Evolutionary conservation across 2,113 vertebrate genomes (phyloP).

Genomic region (Himantopus leucocephalus): DNA sequence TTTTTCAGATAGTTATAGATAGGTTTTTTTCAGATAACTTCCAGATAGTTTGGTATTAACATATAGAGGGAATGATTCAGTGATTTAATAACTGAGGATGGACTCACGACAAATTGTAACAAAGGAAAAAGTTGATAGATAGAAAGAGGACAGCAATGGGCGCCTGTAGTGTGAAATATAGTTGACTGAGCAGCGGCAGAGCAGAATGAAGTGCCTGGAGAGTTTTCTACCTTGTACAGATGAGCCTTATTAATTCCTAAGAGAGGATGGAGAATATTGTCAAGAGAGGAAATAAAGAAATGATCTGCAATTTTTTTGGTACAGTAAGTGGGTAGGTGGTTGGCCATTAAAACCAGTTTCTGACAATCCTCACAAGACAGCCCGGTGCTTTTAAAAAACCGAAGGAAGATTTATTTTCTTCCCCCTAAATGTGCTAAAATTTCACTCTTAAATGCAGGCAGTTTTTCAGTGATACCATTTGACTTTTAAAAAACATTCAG

Average conservation of each 20-base stretch:
- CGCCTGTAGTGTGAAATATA: not conserved
- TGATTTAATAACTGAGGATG: not conserved
- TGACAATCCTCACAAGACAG: not conserved
- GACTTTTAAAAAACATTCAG: not conserved
- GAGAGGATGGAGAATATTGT: not conserved
- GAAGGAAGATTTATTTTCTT: not conserved
- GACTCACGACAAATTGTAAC: not conserved
- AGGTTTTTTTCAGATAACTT: not conserved
- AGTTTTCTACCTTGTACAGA: not conserved
- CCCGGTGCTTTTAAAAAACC: not conserved
- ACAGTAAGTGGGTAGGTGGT: not conserved
- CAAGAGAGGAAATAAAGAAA: not conserved
- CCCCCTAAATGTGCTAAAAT: not conserved
- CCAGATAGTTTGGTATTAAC: not conserved
- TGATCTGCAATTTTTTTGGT: not conserved
- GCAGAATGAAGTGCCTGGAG: constrained; percentile 7
- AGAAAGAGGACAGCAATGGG: not conserved
- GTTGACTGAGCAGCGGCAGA: not conserved
- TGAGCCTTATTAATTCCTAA: constrained; percentile 20
- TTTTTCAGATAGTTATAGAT: not conserved
- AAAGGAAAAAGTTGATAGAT: not conserved
- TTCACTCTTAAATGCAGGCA: not conserved
- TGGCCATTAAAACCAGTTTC: not conserved
- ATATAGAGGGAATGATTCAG: not conserved
- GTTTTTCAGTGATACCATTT: not conserved